Evolutionary conservation across 2,888 invertebrate species (phyloP), one percentile per base, ranked within the genome.

Genomic region (Drosophila tanythrix): DNA sequence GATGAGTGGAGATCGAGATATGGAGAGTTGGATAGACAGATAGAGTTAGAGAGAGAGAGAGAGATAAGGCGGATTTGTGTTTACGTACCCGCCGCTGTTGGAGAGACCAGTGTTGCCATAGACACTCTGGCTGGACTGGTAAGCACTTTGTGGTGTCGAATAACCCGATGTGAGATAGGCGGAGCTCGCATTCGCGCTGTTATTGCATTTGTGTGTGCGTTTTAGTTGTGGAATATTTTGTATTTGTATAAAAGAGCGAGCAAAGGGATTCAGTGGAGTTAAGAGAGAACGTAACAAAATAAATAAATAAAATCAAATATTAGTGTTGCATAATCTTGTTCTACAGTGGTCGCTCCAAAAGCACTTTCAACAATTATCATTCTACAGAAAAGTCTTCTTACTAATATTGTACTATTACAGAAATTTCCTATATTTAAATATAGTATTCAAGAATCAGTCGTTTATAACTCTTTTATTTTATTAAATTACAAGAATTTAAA

Each of bases 81-180:
- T 64, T 77, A 76, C 93, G 83, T 93, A 93, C 93, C 93, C 93
- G 89, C 93, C 89, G 85, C 90, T 93, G 88, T 93, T 93, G 69
- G 92, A 91, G 68, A 93, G 90, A 76, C 93, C 93, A 89, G 93
- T 89, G 78, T 89, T 92, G 79, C 93, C 93, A 89, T 93, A 93
- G 70, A 93, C 93, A 88, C 92, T 93, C 88, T 93, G 93, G 90
- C 90, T 93, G 83, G 92, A 92, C 91, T 93, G 93, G 89, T 93
- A 93, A 79, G 93, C 92, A 91, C 91, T 93, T 90, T 93, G 93
- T 79, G 93, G 93, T 78, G 93, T 91, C 88, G 92, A 93, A 83
- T 93, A 93, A 79, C 92, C 92, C 81, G 93, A 92, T 75, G 93
- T 91, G 73, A 93, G 92, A 89, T 93, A 93, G 85, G 93, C 93